phyloP scores from a whole-genome alignment of 2,797 vertebrate species.

The Danio choprae region DNA sequence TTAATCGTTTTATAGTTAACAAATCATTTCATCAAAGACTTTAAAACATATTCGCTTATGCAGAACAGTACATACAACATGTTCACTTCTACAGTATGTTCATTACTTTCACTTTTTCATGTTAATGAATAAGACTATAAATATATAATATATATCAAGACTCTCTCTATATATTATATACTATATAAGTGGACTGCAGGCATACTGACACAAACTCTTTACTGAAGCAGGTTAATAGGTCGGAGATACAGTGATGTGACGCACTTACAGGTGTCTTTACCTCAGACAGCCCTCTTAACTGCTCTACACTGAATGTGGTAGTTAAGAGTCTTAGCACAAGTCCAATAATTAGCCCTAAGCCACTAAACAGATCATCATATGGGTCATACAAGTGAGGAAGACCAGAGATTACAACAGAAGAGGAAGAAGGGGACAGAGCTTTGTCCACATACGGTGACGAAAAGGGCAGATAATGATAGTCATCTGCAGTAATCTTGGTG shows the following conservation, averaged over 20 bases:
- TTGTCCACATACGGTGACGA: background rate
- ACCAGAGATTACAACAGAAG: slow-evolving; percentile 58
- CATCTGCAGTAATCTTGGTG: background rate
- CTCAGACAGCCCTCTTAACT: slow-evolving; percentile 44
- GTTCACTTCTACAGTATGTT: background rate
- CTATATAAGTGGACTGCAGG: background rate
- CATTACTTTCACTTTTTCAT: background rate
- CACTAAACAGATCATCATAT: slow-evolving; percentile 65
- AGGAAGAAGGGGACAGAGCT: slow-evolving; percentile 29
- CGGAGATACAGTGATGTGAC: slow-evolving; percentile 43
- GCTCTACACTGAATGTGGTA: slow-evolving; percentile 45
- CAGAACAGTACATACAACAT: background rate
- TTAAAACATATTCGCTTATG: background rate
- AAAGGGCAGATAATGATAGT: background rate
- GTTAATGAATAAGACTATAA: background rate
- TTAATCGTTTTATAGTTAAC: background rate
- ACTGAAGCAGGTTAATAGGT: slow-evolving; percentile 41
- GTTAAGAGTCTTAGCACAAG: slow-evolving; percentile 70
- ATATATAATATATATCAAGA: background rate
- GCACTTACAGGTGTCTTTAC: slow-evolving; percentile 38
- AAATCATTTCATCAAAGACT: background rate
- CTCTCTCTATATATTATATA: background rate
- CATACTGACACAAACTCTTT: slow-evolving; percentile 28
- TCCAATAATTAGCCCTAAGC: slow-evolving; percentile 57
- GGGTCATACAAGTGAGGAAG: slow-evolving; percentile 51